These are phyloP conservation scores for Odobenus rosmarus DNA, from an alignment of 2,113 vertebrate genomes.

Conservation along the genomic window DNA sequence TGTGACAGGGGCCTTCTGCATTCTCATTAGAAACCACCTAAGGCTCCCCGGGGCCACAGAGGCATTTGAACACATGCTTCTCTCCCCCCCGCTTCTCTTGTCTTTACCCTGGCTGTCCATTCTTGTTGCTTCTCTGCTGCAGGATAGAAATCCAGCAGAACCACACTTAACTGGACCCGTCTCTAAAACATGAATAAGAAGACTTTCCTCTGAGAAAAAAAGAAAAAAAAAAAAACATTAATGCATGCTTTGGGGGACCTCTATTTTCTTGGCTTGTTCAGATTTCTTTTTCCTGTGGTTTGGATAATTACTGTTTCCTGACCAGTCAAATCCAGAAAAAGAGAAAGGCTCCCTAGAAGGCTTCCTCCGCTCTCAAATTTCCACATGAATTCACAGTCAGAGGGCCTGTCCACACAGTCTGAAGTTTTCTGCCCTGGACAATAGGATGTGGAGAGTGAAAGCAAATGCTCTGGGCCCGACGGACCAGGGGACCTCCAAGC, in stretches of 20 bases:
- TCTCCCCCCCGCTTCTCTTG: neutral
- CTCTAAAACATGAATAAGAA: neutral
- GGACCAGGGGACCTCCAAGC: slow-evolving; percentile 8
- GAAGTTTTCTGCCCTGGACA: slow-evolving; percentile 16
- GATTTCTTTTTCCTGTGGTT: slow-evolving; percentile 44
- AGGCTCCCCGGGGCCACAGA: neutral
- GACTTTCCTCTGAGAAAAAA: neutral
- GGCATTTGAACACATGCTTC: neutral
- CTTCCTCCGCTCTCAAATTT: neutral
- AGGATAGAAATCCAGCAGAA: neutral
- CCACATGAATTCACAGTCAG: neutral
- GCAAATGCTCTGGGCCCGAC: neutral
- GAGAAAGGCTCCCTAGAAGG: neutral
- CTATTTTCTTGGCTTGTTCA: neutral
- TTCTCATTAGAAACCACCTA: neutral
- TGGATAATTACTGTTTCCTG: neutral
- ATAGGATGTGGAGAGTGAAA: slow-evolving; percentile 55
- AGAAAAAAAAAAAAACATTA: neutral
- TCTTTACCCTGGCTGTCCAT: neutral
- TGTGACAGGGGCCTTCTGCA: neutral
- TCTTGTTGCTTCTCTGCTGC: neutral
- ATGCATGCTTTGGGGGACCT: neutral
- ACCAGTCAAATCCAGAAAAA: neutral
- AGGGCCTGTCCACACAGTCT: neutral
- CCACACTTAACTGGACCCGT: neutral